A percentile compares a stretch with the other conserved stretches of the same genome.
Evolutionary conservation across 1,140 invertebrate species (phyloP).

Genomic region (Sarcophaga bullata): DNA sequence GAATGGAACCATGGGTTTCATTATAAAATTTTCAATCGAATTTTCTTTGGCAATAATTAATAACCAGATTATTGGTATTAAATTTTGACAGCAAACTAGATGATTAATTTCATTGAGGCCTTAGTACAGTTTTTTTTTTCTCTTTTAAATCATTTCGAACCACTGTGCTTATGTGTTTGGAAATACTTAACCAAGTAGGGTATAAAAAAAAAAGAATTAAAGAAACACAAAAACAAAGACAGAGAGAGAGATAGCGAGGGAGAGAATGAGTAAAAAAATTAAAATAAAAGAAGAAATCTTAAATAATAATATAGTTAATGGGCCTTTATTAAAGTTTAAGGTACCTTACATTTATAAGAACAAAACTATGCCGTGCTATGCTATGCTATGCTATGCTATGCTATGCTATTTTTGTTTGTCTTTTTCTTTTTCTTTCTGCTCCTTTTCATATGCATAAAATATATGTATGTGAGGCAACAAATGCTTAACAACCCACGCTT

Average conservation of each 20-base stretch:
- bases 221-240: not conserved
- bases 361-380: not conserved
- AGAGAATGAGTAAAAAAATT: not conserved
- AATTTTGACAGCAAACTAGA: no score
- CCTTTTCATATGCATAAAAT: not conserved
- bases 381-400: no score
- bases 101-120: no score
- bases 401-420: no score
- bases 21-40: no score
- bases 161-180: no score
- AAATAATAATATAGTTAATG: slow-evolving; percentile 39
- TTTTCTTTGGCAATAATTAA: no score
- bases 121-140: no score
- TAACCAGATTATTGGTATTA: no score
- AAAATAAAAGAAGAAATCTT: slow-evolving; percentile 10
- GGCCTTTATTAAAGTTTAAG: slow-evolving; percentile 36
- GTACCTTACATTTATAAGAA: slow-evolving; percentile 27
- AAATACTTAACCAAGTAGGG: not conserved
- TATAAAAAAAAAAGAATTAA: not conserved
- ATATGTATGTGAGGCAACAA: slow-evolving; percentile 31
- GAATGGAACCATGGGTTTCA: no score
- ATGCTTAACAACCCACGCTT: slow-evolving; percentile 34
- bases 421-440: not conserved
- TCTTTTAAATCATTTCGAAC: no score
- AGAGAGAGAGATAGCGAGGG: not conserved